Evolutionary conservation across 2,797 vertebrate species (phyloP), one percentile per base, ranked within the genome.

Genomic region (Siniperca scherzeri): DNA sequence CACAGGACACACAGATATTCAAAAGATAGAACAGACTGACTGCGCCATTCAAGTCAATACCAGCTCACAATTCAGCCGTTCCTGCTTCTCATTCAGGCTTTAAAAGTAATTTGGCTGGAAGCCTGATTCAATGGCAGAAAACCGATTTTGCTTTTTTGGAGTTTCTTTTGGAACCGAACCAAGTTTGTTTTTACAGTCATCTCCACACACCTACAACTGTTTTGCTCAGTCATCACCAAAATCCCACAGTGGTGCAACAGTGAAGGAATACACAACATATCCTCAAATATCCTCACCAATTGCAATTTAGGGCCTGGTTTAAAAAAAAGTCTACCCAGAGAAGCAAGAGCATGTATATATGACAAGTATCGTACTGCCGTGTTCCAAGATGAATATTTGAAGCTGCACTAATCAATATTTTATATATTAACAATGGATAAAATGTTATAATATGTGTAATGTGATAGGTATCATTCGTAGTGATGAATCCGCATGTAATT

Each of bases 1-100:
- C 61, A 90, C 89, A 40, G 25, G 65, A 78, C 78, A 74, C 80
- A 80, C 74, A 88, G 84, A 90, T 75, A 67, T 83, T 82, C 68
- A 86, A 70, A 71, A 80, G 52, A 82, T 82, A 89, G 74, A 88
- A 59, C 1, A 21, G 77, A 85, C 60, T 5, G 38, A 64, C 61
- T 40, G 14, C 2, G 36, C 50, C 52, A 19, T 40, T 78, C 36
- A 61, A 62, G 70, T 78, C 66, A 74, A 70, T 46, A 53, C 40
- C 50, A 69, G 74, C 27, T 68, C 40, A 50, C 21, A 70, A 30
- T 44, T 69, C 21, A 53, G 52, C 8, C 1, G 0, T 22, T 56
- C 33, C 50, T 76, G 70, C 7, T 76, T 78, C 59, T 66, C 62
- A 33, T 81, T 62, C 60, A 52, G 33, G 17, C 44, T 72, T 71